Percentiles rank a stretch among this genome's conserved stretches.
Evolutionary conservation across 2,797 vertebrate genomes (phyloP).

Genomic region (Myotis findleyi): DNA sequence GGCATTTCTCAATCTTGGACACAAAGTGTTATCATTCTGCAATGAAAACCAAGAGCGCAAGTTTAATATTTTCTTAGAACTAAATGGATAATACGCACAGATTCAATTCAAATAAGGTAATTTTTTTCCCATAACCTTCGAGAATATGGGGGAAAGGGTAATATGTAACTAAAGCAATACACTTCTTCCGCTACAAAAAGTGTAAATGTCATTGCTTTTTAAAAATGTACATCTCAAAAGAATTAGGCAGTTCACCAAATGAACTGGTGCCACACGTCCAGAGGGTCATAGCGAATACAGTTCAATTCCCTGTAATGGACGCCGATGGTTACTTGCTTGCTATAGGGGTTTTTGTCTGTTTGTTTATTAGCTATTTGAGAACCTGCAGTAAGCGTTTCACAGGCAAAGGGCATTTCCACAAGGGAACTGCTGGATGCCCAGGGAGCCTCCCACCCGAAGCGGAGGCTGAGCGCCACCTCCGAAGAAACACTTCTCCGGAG

Average conservation of each 20-base stretch:
- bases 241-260: background rate
- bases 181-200: background rate
- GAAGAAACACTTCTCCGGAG: background rate
- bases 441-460: background rate
- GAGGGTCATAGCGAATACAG: background rate
- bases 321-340: background rate
- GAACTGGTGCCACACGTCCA: background rate
- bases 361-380: background rate
- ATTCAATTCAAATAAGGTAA: background rate
- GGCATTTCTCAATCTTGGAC: conserved; percentile 93
- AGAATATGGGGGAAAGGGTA: background rate
- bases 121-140: background rate
- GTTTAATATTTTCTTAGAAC: conserved; percentile 28
- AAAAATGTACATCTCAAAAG: background rate
- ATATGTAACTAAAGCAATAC: background rate
- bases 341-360: background rate
- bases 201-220: background rate
- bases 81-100: background rate
- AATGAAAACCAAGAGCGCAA: conserved; percentile 59
- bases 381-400: background rate
- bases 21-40: conserved; percentile 93
- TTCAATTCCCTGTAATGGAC: background rate
- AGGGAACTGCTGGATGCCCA: background rate
- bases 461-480: background rate
- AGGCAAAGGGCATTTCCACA: background rate